Evolutionary conservation across 2,113 vertebrate genomes (phyloP).

Genomic region (Macroglossus sobrinus): DNA sequence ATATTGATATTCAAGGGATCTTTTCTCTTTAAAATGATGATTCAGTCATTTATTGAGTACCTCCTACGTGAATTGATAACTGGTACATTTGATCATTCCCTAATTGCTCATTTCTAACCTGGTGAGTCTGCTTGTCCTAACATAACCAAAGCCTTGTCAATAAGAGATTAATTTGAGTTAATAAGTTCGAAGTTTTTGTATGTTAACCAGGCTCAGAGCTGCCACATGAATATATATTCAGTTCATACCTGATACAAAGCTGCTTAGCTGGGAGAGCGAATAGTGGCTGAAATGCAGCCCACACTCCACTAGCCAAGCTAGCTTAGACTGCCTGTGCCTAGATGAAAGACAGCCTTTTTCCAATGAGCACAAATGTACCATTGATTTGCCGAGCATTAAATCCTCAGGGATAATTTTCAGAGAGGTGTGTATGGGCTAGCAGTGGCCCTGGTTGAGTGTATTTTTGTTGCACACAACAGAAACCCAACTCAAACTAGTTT

Average conservation of each 20-base stretch:
- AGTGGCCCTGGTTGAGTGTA: neutral
- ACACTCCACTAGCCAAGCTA: too few relatives aligned
- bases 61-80: neutral
- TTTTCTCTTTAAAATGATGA: neutral
- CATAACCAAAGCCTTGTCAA: neutral
- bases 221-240: neutral
- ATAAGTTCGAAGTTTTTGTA: neutral
- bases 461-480: neutral
- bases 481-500: neutral
- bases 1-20: neutral
- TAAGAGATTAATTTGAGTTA: neutral
- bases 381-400: neutral
- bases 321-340: too few relatives aligned
- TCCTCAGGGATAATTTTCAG: neutral
- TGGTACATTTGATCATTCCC: neutral
- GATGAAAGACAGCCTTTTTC: neutral
- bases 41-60: neutral
- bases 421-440: neutral
- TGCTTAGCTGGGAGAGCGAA: neutral
- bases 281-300: neutral
- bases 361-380: neutral
- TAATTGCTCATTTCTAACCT: neutral
- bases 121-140: neutral
- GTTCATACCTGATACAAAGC: neutral
- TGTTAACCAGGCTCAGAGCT: neutral